Conservation (phyloP, 1,140 invertebrate species). For the Hyposmocoma kahamanoa region DNA sequence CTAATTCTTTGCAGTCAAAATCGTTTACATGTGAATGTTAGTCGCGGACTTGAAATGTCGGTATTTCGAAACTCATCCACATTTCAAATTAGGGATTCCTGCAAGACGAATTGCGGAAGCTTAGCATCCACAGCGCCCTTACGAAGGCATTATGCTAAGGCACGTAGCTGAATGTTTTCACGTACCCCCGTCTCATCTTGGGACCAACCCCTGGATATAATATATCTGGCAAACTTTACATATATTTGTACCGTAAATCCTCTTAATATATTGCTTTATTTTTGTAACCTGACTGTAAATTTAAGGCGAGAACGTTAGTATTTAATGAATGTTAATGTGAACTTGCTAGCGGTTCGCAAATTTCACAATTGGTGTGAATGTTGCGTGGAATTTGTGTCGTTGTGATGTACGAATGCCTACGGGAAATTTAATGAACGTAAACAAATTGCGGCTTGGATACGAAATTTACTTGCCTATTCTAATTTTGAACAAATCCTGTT, state of each 20-base stretch:
- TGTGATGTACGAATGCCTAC: slow-evolving; percentile 6
- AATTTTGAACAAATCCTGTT: no score
- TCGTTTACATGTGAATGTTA: no score
- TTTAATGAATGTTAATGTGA: slow-evolving; percentile 69
- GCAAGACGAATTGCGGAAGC: slow-evolving; percentile 67
- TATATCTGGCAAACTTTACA: slow-evolving; percentile 72
- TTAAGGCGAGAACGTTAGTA: slow-evolving; percentile 53
- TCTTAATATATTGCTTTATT: slow-evolving; percentile 70
- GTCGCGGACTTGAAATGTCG: no score
- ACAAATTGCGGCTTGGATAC: slow-evolving; percentile 13
- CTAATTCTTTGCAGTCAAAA: no score
- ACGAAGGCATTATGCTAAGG: slow-evolving; percentile 66
- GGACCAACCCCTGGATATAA: slow-evolving; percentile 66
- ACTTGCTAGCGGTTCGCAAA: slow-evolving; percentile 44
- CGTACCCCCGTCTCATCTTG: slow-evolving; percentile 60
- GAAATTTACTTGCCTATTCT: no score
- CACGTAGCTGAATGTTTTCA: slow-evolving; percentile 69
- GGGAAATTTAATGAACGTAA: slow-evolving; percentile 4
- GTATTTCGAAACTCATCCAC: slow-evolving; percentile 61
- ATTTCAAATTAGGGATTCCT: slow-evolving; percentile 72
- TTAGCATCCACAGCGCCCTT: slow-evolving; percentile 61
- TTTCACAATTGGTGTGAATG: slow-evolving; percentile 51
- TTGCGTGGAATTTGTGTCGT: slow-evolving; percentile 37
- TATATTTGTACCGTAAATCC: slow-evolving; percentile 74
- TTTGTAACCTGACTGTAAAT: slow-evolving; percentile 63